Conservation (phyloP, 2,113 vertebrate genomes). For the Tringa solitaria region DNA sequence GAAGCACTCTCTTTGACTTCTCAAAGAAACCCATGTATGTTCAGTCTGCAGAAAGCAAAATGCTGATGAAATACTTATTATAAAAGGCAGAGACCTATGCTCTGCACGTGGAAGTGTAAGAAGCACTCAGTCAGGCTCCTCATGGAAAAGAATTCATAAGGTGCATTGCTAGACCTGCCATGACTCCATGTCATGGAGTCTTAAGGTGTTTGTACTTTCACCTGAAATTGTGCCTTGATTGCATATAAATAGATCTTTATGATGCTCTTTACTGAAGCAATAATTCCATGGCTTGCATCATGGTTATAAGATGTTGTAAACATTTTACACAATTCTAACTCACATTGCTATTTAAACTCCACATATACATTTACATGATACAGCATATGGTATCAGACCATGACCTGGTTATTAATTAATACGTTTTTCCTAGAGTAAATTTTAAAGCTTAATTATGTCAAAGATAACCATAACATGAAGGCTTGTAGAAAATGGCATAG, state of each 20-base stretch:
- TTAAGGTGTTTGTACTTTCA: background rate
- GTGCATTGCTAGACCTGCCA: background rate
- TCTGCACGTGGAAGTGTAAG: accelerated
- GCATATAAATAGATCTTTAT: background rate
- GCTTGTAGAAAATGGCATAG: background rate
- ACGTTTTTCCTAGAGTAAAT: background rate
- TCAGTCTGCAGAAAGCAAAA: background rate
- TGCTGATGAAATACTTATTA: background rate
- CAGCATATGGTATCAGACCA: background rate
- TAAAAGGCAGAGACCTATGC: background rate
- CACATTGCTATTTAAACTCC: background rate
- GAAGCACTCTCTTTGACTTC: background rate
- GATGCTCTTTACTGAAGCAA: background rate
- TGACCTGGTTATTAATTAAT: background rate
- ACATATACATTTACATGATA: background rate
- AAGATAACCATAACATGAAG: background rate
- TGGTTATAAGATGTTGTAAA: background rate
- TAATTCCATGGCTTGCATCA: background rate
- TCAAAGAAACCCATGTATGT: background rate
- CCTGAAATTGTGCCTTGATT: background rate
- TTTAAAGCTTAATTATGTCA: background rate
- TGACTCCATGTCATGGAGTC: background rate
- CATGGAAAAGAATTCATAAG: accelerated
- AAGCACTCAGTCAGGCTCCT: background rate
- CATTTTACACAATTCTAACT: background rate